These are phyloP conservation scores for Leptinotarsa rubiginosa DNA, from an alignment of 2,888 invertebrate genomes.

Conservation along the genomic window DNA sequence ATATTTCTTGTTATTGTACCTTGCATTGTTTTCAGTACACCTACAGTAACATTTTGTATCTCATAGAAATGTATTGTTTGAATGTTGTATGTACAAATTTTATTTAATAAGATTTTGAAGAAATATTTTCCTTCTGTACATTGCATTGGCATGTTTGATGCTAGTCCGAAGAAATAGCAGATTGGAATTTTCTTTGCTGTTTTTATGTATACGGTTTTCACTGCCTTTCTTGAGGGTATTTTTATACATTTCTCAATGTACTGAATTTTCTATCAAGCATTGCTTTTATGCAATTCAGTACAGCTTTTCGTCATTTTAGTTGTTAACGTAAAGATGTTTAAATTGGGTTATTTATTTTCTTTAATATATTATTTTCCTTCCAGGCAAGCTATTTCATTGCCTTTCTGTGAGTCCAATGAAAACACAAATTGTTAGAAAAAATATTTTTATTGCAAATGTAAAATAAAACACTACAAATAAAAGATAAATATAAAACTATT, in stretches of 20 bases:
- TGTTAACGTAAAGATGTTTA: background rate
- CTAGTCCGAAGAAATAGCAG: background rate
- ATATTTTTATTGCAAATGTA: constrained; percentile 18
- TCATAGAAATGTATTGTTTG: constrained; percentile 5
- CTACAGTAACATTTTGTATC: no score
- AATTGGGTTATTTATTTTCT: background rate
- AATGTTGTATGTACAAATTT: constrained; percentile 18
- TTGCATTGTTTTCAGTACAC: no score
- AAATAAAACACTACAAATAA: constrained; percentile 16
- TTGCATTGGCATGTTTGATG: background rate
- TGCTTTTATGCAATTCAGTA: no score
- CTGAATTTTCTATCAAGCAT: background rate
- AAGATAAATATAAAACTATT: constrained; percentile 23
- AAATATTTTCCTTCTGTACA: background rate
- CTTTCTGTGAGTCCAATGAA: background rate
- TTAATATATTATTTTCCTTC: background rate
- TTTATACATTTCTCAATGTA: background rate
- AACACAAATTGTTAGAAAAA: constrained; percentile 2
- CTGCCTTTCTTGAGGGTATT: background rate
- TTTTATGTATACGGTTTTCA: background rate
- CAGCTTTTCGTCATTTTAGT: background rate
- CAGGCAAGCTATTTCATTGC: background rate
- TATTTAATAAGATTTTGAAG: background rate
- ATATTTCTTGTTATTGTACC: background rate
- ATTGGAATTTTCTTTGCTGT: background rate